Conservation (phyloP, 2,888 invertebrate species). For the Bombyx huttoni region DNA sequence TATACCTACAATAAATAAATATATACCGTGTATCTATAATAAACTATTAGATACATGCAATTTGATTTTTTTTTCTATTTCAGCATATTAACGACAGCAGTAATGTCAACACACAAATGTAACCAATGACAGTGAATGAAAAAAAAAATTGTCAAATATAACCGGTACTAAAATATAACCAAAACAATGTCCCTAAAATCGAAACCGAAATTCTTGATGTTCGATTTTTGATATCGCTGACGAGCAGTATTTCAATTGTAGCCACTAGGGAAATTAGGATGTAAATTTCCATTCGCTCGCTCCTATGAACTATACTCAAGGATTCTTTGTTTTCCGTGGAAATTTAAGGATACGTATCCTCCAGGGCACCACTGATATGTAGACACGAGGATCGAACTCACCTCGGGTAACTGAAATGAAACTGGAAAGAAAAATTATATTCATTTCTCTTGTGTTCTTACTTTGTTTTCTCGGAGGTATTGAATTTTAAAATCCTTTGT, state of each 20-base stretch:
- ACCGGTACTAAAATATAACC: neutral
- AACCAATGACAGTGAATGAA: too few species aligned
- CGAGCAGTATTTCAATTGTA: constrained; percentile 42
- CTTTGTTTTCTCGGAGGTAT: neutral
- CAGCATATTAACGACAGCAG: too few species aligned
- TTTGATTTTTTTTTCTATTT: too few species aligned
- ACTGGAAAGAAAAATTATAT: constrained; percentile 6
- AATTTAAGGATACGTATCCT: constrained; percentile 57
- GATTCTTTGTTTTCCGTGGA: constrained; percentile 66
- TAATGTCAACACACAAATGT: too few species aligned
- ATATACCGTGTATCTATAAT: too few species aligned
- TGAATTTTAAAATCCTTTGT: neutral
- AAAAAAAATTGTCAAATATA: neutral
- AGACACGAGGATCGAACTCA: constrained; percentile 14
- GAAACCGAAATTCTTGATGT: constrained; percentile 13
- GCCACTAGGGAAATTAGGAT: constrained; percentile 69
- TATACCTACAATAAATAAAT: too few species aligned
- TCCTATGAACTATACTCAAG: constrained; percentile 51
- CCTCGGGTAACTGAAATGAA: constrained; percentile 11
- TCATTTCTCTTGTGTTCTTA: constrained; percentile 1
- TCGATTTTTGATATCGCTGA: constrained; percentile 53
- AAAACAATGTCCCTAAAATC: neutral
- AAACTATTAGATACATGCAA: too few species aligned
- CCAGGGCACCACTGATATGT: constrained; percentile 30
- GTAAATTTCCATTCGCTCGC: constrained; percentile 63